These are phyloP conservation scores for Eupithecia centaureata DNA, from an alignment of 2,888 invertebrate genomes.

Conservation along the genomic window DNA sequence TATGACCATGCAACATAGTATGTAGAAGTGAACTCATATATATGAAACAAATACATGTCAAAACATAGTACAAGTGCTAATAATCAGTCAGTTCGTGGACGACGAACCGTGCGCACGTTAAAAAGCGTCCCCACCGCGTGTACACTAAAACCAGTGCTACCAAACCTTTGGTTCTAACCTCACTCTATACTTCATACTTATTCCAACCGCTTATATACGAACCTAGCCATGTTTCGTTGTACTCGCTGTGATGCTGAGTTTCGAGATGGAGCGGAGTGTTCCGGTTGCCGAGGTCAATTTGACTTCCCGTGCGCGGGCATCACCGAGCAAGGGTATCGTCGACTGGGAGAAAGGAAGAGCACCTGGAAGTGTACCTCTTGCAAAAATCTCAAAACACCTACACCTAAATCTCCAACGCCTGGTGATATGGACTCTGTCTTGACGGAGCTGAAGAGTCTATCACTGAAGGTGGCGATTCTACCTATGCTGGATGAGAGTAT, in stretches of 20 bases:
- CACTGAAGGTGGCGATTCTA: not conserved
- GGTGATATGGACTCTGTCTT: constrained; percentile 10
- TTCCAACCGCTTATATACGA: not conserved
- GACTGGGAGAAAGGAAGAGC: not conserved
- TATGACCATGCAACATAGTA: too few species aligned
- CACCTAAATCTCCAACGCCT: not conserved
- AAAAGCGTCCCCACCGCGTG: not conserved
- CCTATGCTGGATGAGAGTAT: not conserved
- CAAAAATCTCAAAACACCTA: not conserved
- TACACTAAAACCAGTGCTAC: not conserved
- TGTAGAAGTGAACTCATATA: too few species aligned
- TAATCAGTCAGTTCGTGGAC: not conserved
- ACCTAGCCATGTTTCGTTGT: not conserved
- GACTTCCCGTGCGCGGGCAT: constrained; percentile 7
- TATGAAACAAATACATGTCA: too few species aligned
- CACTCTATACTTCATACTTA: too few species aligned
- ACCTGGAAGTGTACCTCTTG: not conserved
- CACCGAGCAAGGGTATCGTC: not conserved
- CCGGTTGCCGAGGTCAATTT: not conserved
- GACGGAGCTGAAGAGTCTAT: constrained; percentile 5
- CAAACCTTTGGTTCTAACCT: not conserved
- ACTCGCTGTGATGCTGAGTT: constrained; percentile 2
- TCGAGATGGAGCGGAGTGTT: constrained; percentile 1
- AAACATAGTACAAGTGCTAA: too few species aligned
- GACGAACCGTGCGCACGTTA: not conserved